phyloP scores from a whole-genome alignment of 2,888 invertebrate species.

The Synanthedon tipuliformis region DNA sequence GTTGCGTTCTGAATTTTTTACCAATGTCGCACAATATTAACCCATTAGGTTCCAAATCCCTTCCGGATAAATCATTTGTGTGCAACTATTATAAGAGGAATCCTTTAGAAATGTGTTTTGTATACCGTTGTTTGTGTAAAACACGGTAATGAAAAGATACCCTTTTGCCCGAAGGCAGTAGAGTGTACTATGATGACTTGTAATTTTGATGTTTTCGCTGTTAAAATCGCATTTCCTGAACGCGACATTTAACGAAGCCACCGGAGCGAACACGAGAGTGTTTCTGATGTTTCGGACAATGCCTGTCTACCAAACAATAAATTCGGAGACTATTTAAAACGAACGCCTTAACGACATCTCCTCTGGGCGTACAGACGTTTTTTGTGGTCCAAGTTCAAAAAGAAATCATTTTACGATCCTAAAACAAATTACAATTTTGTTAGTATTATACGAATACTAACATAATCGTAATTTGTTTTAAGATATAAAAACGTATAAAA shows the following conservation, averaged over 20 bases:
- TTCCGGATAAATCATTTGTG: neutral
- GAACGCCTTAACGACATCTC: slow-evolving; percentile 55
- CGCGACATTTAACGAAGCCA: slow-evolving; percentile 49
- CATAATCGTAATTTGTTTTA: too few species aligned
- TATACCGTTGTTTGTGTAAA: slow-evolving; percentile 41
- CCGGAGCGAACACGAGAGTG: slow-evolving; percentile 50
- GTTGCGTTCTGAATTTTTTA: neutral
- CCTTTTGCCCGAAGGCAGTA: slow-evolving; percentile 60
- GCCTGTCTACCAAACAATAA: slow-evolving; percentile 45
- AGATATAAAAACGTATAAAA: too few species aligned
- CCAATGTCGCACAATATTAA: neutral
- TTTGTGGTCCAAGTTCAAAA: neutral
- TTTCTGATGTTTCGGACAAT: slow-evolving; percentile 45
- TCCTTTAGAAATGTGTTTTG: slow-evolving; percentile 24
- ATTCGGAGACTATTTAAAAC: slow-evolving; percentile 53
- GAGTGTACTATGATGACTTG: slow-evolving; percentile 59
- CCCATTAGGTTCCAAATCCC: neutral
- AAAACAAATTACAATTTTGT: too few species aligned
- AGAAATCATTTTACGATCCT: too few species aligned
- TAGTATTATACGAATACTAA: too few species aligned
- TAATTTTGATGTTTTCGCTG: slow-evolving; percentile 65
- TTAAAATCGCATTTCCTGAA: slow-evolving; percentile 69
- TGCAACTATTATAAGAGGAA: slow-evolving; percentile 7
- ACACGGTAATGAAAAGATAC: slow-evolving; percentile 54
- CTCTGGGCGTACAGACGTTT: slow-evolving; percentile 17